phyloP scores from a whole-genome alignment of 1,140 invertebrate genomes.

The Danaus melanippus region DNA sequence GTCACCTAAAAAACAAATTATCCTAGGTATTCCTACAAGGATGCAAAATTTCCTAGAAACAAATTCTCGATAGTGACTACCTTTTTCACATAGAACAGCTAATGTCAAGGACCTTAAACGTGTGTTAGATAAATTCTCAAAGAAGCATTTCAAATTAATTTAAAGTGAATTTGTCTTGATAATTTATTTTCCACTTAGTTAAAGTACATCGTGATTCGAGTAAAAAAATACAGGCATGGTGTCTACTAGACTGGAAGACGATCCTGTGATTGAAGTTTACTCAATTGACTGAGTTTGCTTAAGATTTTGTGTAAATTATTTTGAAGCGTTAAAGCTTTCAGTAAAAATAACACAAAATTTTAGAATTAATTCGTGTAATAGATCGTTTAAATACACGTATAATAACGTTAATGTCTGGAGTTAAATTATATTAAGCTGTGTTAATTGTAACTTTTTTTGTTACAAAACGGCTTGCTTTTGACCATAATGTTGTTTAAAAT shows the following conservation, averaged over 20 bases:
- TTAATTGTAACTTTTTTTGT: too few species aligned
- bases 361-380: constrained; percentile 5
- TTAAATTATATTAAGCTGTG: too few species aligned
- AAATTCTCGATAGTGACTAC: too few species aligned
- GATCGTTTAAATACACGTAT: too few species aligned
- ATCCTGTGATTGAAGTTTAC: constrained; percentile 61
- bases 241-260: constrained; percentile 40
- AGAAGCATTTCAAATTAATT: too few species aligned
- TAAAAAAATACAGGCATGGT: constrained; percentile 30
- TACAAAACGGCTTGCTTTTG: too few species aligned
- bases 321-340: constrained; percentile 29
- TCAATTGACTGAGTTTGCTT: constrained; percentile 53
- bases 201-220: constrained; percentile 23
- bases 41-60: constrained; percentile 20
- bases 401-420: too few species aligned
- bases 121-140: too few species aligned
- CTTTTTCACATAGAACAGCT: too few species aligned
- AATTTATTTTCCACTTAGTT: constrained; percentile 24
- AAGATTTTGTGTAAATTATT: constrained; percentile 62
- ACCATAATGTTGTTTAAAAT: too few species aligned
- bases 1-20: too few species aligned
- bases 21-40: constrained; percentile 39
- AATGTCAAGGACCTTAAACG: too few species aligned
- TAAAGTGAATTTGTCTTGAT: constrained; percentile 4
- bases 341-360: constrained; percentile 22